Evolutionary conservation across 35 echinoderm and acorn worm genomes (phyloP).

Genomic region (Amphiura filiformis): DNA sequence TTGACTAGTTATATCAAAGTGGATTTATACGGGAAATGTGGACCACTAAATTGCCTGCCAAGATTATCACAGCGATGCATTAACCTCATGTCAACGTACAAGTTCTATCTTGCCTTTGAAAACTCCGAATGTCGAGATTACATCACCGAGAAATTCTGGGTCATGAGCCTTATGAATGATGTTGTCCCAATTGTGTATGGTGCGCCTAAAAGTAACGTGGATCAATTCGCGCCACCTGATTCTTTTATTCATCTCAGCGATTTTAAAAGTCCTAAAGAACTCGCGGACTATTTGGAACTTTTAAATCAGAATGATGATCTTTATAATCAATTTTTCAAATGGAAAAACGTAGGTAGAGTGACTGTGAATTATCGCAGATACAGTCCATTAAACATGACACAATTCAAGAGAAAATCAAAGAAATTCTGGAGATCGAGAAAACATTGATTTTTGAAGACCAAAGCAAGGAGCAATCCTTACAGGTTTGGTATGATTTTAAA

Average conservation of each 20-base stretch:
- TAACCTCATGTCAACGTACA: slow-evolving; percentile 9
- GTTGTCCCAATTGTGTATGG: slow-evolving; percentile 74
- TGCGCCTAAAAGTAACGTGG: slow-evolving; percentile 40
- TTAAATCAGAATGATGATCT: slow-evolving; percentile 50
- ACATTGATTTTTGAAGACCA: too few species aligned
- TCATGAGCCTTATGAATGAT: slow-evolving; percentile 28
- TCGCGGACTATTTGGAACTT: slow-evolving; percentile 53
- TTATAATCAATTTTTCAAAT: slow-evolving; percentile 68
- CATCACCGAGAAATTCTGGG: slow-evolving; percentile 72
- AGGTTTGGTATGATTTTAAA: too few species aligned
- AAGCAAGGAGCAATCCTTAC: too few species aligned
- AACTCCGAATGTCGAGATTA: slow-evolving; percentile 74
- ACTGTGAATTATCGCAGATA: too few species aligned
- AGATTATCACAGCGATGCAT: slow-evolving; percentile 13
- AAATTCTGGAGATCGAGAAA: too few species aligned
- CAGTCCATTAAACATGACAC: too few species aligned
- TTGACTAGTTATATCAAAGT: slow-evolving; percentile 25
- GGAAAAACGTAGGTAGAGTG: slow-evolving; percentile 36
- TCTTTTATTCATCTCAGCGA: slow-evolving; percentile 83
- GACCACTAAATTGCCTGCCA: slow-evolving; percentile 12
- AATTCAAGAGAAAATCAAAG: too few species aligned
- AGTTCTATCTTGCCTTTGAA: slow-evolving; percentile 51
- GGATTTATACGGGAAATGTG: slow-evolving; percentile 63
- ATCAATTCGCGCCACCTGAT: slow-evolving; percentile 42
- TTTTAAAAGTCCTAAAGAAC: slow-evolving; percentile 51